phyloP scores from a whole-genome alignment of 2,797 vertebrate genomes.

The Oophaga sylvatica region DNA sequence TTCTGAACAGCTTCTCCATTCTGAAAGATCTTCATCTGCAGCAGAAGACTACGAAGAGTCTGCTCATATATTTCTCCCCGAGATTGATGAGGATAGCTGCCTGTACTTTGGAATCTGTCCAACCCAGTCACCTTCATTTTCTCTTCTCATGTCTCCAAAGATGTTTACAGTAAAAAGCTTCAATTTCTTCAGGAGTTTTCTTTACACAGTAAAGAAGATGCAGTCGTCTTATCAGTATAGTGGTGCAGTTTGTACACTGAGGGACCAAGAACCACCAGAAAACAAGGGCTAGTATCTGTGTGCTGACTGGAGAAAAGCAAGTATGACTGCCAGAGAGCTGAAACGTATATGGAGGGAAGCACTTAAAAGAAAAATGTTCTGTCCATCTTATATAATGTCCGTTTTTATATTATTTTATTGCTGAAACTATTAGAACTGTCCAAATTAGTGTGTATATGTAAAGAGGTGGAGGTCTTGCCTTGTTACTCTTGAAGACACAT shows the following conservation, averaged over 20 bases:
- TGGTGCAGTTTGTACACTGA: neutral
- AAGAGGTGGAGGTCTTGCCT: too few relatives aligned
- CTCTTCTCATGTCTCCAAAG: slow-evolving; percentile 3
- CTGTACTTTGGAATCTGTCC: slow-evolving; percentile 35
- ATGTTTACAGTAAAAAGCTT: neutral
- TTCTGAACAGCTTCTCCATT: slow-evolving; percentile 29
- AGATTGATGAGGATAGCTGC: slow-evolving; percentile 43
- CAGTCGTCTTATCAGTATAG: neutral
- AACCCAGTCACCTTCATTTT: slow-evolving; percentile 42
- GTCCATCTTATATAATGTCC: too few relatives aligned
- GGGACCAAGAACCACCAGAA: neutral
- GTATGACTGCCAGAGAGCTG: neutral
- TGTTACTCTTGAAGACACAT: too few relatives aligned
- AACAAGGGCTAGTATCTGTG: neutral
- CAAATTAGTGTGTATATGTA: too few relatives aligned
- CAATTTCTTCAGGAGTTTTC: neutral
- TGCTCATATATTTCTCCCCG: slow-evolving; percentile 28
- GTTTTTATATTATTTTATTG: too few relatives aligned
- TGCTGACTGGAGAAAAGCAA: neutral
- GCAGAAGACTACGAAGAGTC: slow-evolving; percentile 32
- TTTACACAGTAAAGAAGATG: neutral
- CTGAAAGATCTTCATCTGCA: slow-evolving; percentile 42
- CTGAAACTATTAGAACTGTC: too few relatives aligned
- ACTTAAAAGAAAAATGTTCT: neutral
- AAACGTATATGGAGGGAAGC: neutral